phyloP scores from a whole-genome alignment of 2,113 vertebrate genomes.

The Mormoops blainvillei region DNA sequence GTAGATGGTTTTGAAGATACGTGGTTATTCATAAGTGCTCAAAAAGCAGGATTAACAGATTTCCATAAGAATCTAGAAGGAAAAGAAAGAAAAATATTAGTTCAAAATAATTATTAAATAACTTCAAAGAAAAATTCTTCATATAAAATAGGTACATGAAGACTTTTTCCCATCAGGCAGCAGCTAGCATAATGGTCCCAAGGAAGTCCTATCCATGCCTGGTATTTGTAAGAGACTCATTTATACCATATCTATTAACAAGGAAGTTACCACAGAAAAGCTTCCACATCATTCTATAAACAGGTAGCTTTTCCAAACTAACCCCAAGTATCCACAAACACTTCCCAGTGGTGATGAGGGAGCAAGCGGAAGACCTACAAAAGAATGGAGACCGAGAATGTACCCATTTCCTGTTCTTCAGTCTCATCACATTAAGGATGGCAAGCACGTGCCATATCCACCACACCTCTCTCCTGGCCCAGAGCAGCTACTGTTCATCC shows the following conservation, averaged over 20 bases:
- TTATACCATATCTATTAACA: not conserved
- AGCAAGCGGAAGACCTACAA: not conserved
- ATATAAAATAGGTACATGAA: not conserved
- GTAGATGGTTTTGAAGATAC: constrained; percentile 63
- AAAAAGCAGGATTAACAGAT: constrained; percentile 54
- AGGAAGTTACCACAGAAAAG: not conserved
- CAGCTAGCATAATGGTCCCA: not conserved
- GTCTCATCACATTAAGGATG: not conserved
- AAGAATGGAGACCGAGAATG: not conserved
- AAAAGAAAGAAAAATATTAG: not conserved
- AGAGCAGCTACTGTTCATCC: not conserved
- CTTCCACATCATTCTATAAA: not conserved
- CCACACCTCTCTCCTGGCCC: not conserved
- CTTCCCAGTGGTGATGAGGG: not conserved
- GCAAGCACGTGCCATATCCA: not conserved
- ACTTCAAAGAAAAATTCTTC: not conserved
- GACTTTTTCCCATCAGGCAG: not conserved
- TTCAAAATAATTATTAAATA: not conserved
- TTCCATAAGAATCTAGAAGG: constrained; percentile 73
- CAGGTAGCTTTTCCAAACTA: not conserved
- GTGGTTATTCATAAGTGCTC: constrained; percentile 58
- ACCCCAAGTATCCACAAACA: not conserved
- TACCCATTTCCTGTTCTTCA: not conserved
- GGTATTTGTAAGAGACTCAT: not conserved
- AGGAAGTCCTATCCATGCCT: not conserved